Evolutionary conservation across 2,113 vertebrate species (phyloP).

Genomic region (Psammodynastes pulverulentus): DNA sequence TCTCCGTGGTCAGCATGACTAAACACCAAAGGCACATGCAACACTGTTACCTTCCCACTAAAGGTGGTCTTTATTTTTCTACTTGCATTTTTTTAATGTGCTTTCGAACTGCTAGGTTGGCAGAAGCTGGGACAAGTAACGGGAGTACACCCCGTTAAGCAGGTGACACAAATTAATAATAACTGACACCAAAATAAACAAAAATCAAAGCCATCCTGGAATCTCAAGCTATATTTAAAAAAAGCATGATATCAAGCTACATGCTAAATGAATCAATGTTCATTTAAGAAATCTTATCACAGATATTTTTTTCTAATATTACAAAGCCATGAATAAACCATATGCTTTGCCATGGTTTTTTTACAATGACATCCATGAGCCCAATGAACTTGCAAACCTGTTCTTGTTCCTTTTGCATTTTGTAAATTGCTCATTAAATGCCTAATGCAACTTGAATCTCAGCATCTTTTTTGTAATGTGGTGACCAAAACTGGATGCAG

Average conservation of each 20-base stretch:
- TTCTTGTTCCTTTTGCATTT: neutral
- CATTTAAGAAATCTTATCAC: neutral
- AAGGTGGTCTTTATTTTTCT: too few relatives aligned
- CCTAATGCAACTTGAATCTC: neutral
- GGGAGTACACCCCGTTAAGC: too few relatives aligned
- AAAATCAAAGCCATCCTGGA: neutral
- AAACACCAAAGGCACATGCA: too few relatives aligned
- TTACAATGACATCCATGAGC: neutral
- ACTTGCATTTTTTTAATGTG: too few relatives aligned
- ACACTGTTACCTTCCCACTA: too few relatives aligned
- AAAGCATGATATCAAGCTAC: neutral
- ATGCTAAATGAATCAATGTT: neutral
- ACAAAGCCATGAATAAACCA: neutral
- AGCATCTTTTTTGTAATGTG: too few relatives aligned
- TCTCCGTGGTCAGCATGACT: too few relatives aligned
- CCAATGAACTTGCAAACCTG: neutral
- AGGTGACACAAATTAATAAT: too few relatives aligned
- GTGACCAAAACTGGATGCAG: too few relatives aligned
- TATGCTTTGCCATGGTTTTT: slow-evolving; percentile 1
- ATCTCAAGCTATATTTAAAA: neutral
- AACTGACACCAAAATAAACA: neutral
- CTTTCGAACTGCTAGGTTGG: too few relatives aligned
- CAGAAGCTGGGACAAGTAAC: too few relatives aligned
- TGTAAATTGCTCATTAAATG: neutral
- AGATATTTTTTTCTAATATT: neutral